Evolutionary conservation across 2,888 invertebrate genomes (phyloP).

Genomic region (Dinocampus coccinellae): DNA sequence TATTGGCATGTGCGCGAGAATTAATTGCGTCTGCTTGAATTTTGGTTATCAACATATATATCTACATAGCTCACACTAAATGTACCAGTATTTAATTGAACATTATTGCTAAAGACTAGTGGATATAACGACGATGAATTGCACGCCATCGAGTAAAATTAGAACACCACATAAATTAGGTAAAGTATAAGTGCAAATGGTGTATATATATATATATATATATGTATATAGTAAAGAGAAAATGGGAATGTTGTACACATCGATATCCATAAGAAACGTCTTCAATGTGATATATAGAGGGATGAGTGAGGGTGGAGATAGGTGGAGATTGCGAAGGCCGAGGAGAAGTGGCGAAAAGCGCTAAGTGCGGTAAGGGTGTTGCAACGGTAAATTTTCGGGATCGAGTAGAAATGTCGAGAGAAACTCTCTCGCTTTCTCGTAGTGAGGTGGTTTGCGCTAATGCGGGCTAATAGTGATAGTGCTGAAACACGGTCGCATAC

Average conservation of each 20-base stretch:
- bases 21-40: constrained; percentile 40
- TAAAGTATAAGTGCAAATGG: constrained; percentile 18
- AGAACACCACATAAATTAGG: constrained; percentile 7
- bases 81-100: constrained; percentile 22
- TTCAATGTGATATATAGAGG: constrained; percentile 19
- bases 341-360: constrained; percentile 27
- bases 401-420: constrained; percentile 46
- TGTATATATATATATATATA: constrained; percentile 13
- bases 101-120: constrained; percentile 28
- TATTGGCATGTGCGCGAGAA: constrained; percentile 34
- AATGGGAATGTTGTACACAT: constrained; percentile 10
- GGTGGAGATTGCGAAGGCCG: not conserved
- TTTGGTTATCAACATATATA: constrained; percentile 34
- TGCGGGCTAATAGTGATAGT: constrained; percentile 50
- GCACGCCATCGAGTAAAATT: constrained; percentile 7
- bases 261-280: constrained; percentile 26
- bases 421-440: constrained; percentile 35
- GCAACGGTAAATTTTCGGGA: constrained; percentile 44
- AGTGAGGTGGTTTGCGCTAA: constrained; percentile 42
- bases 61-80: not conserved
- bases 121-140: constrained; percentile 24
- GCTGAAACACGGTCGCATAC: constrained; percentile 27
- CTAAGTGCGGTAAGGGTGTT: constrained; percentile 33
- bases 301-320: not conserved
- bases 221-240: not conserved